Conservation (phyloP, 1,140 invertebrate genomes). For the Matsumurasca onukii region DNA sequence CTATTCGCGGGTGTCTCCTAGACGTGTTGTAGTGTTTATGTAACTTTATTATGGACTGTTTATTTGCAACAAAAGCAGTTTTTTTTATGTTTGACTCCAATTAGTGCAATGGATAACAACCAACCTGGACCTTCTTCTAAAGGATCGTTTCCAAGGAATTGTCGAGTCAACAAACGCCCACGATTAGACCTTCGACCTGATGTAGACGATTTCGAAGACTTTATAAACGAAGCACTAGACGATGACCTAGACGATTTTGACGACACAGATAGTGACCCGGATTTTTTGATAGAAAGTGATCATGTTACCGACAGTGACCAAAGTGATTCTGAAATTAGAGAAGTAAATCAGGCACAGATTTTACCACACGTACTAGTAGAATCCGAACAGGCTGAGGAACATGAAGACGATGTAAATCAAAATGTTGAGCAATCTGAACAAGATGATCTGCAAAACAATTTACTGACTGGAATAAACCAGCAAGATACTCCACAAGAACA, state of each 20-base stretch:
- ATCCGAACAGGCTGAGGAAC: too few species aligned
- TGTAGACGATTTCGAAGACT: neutral
- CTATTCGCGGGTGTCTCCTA: neutral
- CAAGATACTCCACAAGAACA: neutral
- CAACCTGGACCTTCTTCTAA: conserved; percentile 7
- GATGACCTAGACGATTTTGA: conserved; percentile 2
- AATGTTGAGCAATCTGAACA: neutral
- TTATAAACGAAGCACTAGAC: conserved; percentile 6
- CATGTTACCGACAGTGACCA: neutral
- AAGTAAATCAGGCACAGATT: neutral
- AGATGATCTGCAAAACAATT: neutral
- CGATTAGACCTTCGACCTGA: neutral
- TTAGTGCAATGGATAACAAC: neutral
- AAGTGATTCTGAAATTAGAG: neutral
- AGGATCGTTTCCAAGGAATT: neutral
- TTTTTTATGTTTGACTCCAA: neutral
- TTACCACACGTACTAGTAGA: too few species aligned
- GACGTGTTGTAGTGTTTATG: conserved; percentile 6
- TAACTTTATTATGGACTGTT: neutral
- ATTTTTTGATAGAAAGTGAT: conserved; percentile 16
- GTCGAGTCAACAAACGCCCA: neutral
- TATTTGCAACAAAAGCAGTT: neutral
- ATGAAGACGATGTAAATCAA: neutral
- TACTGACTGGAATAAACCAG: neutral
- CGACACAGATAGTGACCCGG: conserved; percentile 14